Conservation (phyloP, 2,888 invertebrate genomes). For the Caenorhabditis sp. region DNA sequence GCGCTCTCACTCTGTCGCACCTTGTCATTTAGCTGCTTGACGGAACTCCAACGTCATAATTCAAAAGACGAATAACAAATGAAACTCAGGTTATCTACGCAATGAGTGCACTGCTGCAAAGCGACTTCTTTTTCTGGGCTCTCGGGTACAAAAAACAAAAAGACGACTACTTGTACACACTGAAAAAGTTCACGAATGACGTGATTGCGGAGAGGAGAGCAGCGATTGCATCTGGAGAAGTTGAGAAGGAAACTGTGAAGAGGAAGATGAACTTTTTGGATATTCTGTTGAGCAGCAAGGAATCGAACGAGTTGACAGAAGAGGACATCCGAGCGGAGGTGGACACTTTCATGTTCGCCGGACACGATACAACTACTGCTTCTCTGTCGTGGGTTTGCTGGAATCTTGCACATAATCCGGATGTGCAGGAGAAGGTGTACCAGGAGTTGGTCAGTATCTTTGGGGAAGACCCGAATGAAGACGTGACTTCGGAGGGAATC, state of each 20-base stretch:
- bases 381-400: constrained; percentile 69
- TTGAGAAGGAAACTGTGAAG: constrained; percentile 38
- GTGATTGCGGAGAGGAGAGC: constrained; percentile 48
- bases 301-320: constrained; percentile 81
- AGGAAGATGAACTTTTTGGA: constrained; percentile 83
- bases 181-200: constrained; percentile 45
- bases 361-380: constrained; percentile 73
- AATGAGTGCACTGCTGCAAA: constrained; percentile 19
- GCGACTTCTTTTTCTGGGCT: constrained; percentile 28
- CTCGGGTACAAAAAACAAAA: constrained; percentile 37
- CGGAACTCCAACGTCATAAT: too few relatives aligned
- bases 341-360: constrained; percentile 85
- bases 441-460: constrained; percentile 52
- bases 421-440: constrained; percentile 64
- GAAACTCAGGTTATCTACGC: constrained; percentile 27
- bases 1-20: too few relatives aligned
- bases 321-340: constrained; percentile 85
- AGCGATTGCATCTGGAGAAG: constrained; percentile 42
- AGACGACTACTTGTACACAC: constrained; percentile 30
- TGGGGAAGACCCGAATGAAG: constrained; percentile 67
- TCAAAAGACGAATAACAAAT: too few relatives aligned
- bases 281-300: constrained; percentile 83
- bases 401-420: constrained; percentile 70
- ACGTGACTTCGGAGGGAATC: constrained; percentile 48
- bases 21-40: too few relatives aligned